Conservation (phyloP, 2,113 vertebrate genomes). For the Poecile atricapillus region DNA sequence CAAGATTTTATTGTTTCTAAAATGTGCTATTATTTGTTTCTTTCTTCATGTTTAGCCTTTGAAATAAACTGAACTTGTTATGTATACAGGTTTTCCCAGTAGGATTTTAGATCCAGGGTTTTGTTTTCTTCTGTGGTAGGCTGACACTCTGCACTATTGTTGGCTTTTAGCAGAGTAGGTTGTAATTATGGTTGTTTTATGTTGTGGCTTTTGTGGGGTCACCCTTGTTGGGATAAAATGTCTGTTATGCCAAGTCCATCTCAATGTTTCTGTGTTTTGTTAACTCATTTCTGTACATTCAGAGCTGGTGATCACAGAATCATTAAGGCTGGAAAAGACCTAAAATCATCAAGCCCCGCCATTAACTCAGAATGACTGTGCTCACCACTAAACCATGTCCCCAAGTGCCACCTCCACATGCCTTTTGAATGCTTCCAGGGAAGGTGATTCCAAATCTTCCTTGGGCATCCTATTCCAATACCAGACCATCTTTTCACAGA, state of each 20-base stretch:
- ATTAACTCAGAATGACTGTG: background rate
- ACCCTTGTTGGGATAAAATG: background rate
- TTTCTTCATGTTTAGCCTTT: background rate
- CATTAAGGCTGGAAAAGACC: background rate
- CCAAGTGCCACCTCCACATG: background rate
- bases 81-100: background rate
- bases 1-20: background rate
- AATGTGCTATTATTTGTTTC: background rate
- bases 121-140: background rate
- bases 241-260: background rate
- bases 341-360: background rate
- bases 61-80: background rate
- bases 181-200: background rate
- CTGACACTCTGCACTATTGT: background rate
- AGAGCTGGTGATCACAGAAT: background rate
- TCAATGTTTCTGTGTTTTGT: background rate
- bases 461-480: background rate
- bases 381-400: background rate
- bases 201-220: background rate
- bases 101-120: background rate
- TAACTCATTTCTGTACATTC: background rate
- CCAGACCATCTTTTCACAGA: background rate
- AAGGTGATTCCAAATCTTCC: background rate
- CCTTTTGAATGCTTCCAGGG: background rate
- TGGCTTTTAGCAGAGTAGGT: background rate